phyloP scores from a whole-genome alignment of 2,113 vertebrate genomes.

The Dolichotis patagonum region DNA sequence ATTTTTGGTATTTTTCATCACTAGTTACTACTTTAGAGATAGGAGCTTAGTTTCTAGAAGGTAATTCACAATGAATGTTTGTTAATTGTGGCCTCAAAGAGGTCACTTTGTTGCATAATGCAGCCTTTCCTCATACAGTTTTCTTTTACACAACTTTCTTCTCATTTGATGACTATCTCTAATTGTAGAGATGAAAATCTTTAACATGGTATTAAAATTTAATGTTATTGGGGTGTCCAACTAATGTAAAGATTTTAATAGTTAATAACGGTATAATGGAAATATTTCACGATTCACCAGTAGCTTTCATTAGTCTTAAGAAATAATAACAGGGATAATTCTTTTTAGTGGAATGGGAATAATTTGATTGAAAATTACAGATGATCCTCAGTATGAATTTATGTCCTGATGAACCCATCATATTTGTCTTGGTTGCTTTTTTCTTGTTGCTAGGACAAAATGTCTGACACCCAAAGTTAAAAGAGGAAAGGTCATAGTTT shows the following conservation, averaged over 20 bases:
- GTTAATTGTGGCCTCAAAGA: neutral
- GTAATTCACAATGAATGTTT: constrained; percentile 40
- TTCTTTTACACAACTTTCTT: neutral
- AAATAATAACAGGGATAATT: neutral
- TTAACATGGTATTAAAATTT: neutral
- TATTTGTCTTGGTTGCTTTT: neutral
- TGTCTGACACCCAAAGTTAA: too few relatives aligned
- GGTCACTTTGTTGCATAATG: neutral
- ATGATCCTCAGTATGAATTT: neutral
- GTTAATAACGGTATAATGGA: neutral
- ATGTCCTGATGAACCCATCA: neutral
- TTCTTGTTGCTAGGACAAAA: too few relatives aligned
- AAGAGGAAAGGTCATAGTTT: too few relatives aligned
- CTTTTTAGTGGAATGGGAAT: neutral
- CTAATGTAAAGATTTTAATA: constrained; percentile 27
- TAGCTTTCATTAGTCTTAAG: constrained; percentile 41
- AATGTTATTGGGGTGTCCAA: neutral
- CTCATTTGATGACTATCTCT: neutral
- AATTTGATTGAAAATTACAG: constrained; percentile 47
- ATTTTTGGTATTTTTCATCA: constrained; percentile 31
- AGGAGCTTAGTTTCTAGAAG: neutral
- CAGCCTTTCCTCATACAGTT: neutral
- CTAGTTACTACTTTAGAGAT: neutral
- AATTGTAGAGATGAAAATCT: constrained; percentile 25
- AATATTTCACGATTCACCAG: constrained; percentile 35